phyloP scores from a whole-genome alignment of 2,113 vertebrate genomes.

The Hyperopisus bebe region DNA sequence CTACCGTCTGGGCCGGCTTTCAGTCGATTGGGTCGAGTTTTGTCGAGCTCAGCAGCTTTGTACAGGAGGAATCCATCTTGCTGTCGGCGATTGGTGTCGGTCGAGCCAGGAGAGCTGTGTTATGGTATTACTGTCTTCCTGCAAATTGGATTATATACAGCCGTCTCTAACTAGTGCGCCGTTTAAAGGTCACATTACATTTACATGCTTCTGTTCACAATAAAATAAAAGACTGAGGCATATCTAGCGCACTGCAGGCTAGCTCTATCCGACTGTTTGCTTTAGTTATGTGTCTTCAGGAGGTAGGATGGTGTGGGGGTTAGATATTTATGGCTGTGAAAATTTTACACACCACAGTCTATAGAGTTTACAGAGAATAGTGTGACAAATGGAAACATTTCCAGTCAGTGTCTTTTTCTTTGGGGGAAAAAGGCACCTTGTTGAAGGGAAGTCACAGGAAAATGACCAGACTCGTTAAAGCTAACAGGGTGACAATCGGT shows the following conservation, averaged over 20 bases:
- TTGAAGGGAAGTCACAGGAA: neutral
- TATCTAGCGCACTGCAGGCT: neutral
- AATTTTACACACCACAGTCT: neutral
- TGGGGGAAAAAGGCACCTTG: neutral
- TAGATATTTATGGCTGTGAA: constrained; percentile 58
- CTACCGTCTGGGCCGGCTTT: neutral
- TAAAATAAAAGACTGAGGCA: neutral
- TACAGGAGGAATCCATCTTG: constrained; percentile 1
- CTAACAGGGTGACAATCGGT: neutral
- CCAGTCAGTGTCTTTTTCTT: neutral
- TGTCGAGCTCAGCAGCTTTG: neutral
- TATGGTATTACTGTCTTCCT: neutral
- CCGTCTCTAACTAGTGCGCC: neutral
- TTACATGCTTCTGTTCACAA: constrained; percentile 3
- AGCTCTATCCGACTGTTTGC: neutral
- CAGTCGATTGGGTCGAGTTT: neutral
- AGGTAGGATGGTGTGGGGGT: neutral
- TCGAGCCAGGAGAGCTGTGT: neutral
- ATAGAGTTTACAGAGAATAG: neutral
- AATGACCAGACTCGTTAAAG: neutral
- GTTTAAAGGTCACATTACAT: neutral
- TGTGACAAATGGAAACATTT: neutral
- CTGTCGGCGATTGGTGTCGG: neutral
- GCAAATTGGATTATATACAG: constrained; percentile 21
- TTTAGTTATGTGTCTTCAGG: neutral